A percentile compares a stretch with the other conserved stretches of the same genome.
phyloP scores from a whole-genome alignment of 2,113 vertebrate genomes.

The Crotalus helleri region DNA sequence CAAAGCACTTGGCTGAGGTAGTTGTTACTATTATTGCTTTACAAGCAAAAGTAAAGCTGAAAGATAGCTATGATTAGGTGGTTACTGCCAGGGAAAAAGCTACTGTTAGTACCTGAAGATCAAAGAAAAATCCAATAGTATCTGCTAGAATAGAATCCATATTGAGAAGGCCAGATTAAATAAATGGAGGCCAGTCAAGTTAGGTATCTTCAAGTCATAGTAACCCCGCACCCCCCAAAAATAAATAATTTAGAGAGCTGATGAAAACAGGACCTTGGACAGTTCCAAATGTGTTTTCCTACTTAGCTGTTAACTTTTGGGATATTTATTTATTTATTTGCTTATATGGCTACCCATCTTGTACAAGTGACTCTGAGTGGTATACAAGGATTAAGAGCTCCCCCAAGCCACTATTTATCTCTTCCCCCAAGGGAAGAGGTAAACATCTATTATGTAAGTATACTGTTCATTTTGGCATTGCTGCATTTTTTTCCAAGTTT shows the following conservation, averaged over 20 bases:
- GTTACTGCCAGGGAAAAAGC: neutral
- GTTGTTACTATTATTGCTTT: neutral
- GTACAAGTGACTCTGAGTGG: neutral
- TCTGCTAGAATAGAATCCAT: neutral
- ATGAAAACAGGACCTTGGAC: neutral
- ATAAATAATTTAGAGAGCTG: neutral
- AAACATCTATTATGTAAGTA: neutral
- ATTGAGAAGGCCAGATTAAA: neutral
- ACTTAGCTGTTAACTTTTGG: neutral
- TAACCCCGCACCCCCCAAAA: neutral
- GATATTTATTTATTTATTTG: neutral
- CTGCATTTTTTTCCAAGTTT: neutral
- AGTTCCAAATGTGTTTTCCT: neutral
- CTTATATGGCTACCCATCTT: neutral
- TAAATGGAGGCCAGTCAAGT: neutral
- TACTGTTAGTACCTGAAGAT: neutral
- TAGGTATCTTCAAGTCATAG: neutral
- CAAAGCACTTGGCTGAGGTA: neutral
- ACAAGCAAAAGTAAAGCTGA: neutral
- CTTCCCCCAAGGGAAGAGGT: neutral
- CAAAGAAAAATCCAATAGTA: neutral
- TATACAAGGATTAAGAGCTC: neutral
- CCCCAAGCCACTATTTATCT: neutral
- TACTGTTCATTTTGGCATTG: neutral
- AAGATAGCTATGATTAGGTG: neutral